These are phyloP conservation scores for Pyrrhia umbra DNA, from an alignment of 2,888 invertebrate genomes.

Conservation along the genomic window DNA sequence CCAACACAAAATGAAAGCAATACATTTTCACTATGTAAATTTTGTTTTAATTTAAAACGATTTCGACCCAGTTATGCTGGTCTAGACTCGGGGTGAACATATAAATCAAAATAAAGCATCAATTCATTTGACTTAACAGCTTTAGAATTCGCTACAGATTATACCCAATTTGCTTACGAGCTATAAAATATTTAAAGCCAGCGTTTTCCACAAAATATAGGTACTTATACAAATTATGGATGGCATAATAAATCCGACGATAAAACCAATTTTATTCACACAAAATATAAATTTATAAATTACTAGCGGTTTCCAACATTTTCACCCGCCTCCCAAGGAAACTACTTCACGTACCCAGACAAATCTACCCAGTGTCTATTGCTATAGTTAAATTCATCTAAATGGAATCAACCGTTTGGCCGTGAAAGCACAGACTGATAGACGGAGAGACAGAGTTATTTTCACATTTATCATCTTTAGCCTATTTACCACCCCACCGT, in stretches of 20 bases:
- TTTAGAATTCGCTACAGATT: conserved; percentile 4
- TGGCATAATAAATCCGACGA: neutral
- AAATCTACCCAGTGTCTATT: too few species aligned
- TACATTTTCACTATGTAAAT: conserved; percentile 3
- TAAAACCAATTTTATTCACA: too few species aligned
- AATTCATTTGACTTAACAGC: conserved; percentile 31
- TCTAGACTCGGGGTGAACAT: neutral
- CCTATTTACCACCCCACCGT: too few species aligned
- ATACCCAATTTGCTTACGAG: conserved; percentile 2
- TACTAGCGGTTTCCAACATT: too few species aligned
- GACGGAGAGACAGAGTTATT: too few species aligned
- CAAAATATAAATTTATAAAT: too few species aligned
- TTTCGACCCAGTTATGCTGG: conserved; percentile 1
- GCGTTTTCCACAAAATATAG: neutral
- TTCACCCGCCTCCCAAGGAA: too few species aligned
- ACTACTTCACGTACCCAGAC: too few species aligned
- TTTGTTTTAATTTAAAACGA: conserved; percentile 20
- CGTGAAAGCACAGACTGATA: too few species aligned
- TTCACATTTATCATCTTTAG: too few species aligned
- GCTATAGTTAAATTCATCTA: too few species aligned
- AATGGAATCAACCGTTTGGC: too few species aligned
- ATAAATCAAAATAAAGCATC: conserved; percentile 33
- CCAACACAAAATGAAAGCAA: conserved; percentile 1
- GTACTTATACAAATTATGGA: neutral
- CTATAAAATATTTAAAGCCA: conserved; percentile 1